Conservation (phyloP, 37 sponge, comb jelly and placozoan genomes). For the Chondrosia reniformis region DNA sequence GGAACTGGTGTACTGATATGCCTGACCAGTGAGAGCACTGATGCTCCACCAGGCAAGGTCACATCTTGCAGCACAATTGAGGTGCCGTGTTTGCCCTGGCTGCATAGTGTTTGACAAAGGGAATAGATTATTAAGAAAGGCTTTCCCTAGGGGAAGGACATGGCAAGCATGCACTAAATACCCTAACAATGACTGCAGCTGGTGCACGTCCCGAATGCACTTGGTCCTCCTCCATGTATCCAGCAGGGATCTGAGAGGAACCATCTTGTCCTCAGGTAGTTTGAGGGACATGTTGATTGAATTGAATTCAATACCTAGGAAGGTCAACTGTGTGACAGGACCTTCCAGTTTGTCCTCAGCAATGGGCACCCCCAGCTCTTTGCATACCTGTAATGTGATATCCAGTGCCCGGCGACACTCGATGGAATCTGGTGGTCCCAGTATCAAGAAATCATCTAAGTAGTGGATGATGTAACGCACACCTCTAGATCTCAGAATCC, state of each 20-base stretch:
- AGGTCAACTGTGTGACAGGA: not conserved
- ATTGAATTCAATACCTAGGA: not conserved
- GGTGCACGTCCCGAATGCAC: not conserved
- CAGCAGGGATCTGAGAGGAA: not conserved
- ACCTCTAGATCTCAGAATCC: not conserved
- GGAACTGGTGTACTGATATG: not conserved
- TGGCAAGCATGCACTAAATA: slow-evolving; percentile 4
- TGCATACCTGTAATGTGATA: not conserved
- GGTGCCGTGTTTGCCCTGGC: not conserved
- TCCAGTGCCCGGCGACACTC: not conserved
- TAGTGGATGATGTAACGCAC: not conserved
- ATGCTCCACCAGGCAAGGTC: slow-evolving; percentile 16
- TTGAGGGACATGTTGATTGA: not conserved
- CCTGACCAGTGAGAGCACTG: not conserved
- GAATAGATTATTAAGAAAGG: slow-evolving; percentile 17
- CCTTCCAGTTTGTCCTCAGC: slow-evolving; percentile 14
- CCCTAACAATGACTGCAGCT: slow-evolving; percentile 7
- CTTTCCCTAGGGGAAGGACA: slow-evolving; percentile 8
- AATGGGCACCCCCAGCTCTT: slow-evolving; percentile 17
- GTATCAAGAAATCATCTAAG: slow-evolving; percentile 1
- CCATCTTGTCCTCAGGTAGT: not conserved
- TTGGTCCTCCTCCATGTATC: not conserved
- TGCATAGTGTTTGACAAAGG: not conserved
- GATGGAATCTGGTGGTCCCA: not conserved
- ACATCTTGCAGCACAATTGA: not conserved